phyloP scores from a whole-genome alignment of 2,113 vertebrate genomes.

The Ginglymostoma cirratum region DNA sequence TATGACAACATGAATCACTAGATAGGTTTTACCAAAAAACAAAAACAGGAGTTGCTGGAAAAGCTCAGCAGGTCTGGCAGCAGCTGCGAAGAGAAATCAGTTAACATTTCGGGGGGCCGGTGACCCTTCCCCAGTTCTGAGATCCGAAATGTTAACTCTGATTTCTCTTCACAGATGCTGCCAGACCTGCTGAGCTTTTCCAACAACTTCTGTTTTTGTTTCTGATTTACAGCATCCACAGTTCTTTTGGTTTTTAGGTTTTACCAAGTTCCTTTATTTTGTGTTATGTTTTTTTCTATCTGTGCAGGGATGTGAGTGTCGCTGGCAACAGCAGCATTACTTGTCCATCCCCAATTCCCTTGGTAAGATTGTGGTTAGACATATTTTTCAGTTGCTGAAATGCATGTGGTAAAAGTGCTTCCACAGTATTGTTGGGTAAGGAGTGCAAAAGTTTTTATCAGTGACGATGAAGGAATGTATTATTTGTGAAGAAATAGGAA shows the following conservation, averaged over 20 bases:
- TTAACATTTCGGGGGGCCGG: too few relatives aligned
- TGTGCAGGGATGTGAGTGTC: neutral
- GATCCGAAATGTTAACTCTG: too few relatives aligned
- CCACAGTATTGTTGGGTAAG: neutral
- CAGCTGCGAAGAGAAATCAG: too few relatives aligned
- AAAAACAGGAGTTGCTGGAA: too few relatives aligned
- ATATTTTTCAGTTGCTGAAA: neutral
- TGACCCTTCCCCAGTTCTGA: too few relatives aligned
- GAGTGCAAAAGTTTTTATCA: neutral
- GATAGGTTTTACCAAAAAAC: neutral
- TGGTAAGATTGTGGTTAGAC: neutral
- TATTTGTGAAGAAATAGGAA: too few relatives aligned
- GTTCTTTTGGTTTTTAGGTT: neutral
- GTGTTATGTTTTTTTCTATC: neutral
- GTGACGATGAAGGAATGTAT: neutral
- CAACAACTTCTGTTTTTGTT: too few relatives aligned
- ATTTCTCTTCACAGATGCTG: too few relatives aligned
- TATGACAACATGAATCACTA: neutral
- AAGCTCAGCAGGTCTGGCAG: too few relatives aligned
- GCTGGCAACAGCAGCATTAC: neutral
- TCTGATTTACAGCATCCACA: too few relatives aligned
- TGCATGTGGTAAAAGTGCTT: neutral
- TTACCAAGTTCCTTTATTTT: neutral
- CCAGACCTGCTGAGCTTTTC: too few relatives aligned
- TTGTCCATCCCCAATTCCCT: neutral